Conservation (phyloP, 1,140 invertebrate species). For the Micrasema minimum region DNA sequence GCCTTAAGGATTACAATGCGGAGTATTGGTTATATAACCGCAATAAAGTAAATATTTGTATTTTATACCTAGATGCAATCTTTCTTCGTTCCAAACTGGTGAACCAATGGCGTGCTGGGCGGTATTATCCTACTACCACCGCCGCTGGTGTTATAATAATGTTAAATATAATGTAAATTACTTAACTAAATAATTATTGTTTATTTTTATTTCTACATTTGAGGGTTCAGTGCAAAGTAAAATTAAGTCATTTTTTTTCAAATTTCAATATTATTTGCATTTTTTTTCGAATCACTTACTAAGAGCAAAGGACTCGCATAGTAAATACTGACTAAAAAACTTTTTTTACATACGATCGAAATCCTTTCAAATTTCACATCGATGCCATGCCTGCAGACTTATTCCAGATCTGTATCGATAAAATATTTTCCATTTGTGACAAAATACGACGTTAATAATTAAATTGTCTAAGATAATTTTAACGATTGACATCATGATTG, state of each 20-base stretch:
- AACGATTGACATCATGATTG: too few species aligned
- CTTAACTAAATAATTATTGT: conserved; percentile 18
- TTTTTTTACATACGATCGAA: conserved; percentile 3
- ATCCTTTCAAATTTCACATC: neutral
- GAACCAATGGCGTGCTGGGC: conserved; percentile 2
- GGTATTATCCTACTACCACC: neutral
- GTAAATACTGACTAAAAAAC: too few species aligned
- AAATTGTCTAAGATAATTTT: too few species aligned
- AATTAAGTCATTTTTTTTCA: neutral
- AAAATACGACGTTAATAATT: too few species aligned
- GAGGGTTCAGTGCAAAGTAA: neutral
- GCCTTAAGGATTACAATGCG: conserved; percentile 2
- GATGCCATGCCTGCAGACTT: neutral
- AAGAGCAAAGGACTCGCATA: too few species aligned
- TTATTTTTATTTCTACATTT: conserved; percentile 10
- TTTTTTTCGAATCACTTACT: neutral
- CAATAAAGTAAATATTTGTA: conserved; percentile 29
- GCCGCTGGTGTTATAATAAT: conserved; percentile 13
- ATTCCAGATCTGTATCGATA: neutral
- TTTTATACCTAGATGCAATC: conserved; percentile 31
- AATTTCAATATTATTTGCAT: neutral
- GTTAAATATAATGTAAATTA: conserved; percentile 30
- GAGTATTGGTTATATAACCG: conserved; percentile 5
- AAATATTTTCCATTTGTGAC: too few species aligned
- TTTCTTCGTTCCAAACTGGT: conserved; percentile 1